Percentiles rank a stretch among this genome's conserved stretches.
Evolutionary conservation across 2,113 vertebrate species (phyloP).

Genomic region (Seriola dumerili): DNA sequence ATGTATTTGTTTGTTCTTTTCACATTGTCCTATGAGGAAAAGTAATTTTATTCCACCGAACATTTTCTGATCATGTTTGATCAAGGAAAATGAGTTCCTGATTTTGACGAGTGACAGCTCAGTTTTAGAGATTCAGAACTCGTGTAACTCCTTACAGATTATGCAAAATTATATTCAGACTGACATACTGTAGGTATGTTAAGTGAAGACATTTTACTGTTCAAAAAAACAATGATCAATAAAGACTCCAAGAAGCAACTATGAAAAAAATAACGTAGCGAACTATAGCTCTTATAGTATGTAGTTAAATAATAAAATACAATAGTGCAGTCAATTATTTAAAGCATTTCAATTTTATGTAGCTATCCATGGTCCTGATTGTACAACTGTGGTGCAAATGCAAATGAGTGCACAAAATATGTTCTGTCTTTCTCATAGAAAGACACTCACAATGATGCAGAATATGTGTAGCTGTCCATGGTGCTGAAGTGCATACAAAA

Average conservation of each 20-base stretch:
- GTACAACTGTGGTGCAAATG: background rate
- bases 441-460: background rate
- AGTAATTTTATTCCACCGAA: background rate
- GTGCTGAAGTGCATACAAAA: conserved; percentile 69
- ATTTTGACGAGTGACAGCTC: background rate
- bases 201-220: background rate
- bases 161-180: background rate
- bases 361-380: conserved; percentile 52
- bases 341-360: too few species aligned
- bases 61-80: background rate
- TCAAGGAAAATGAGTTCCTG: background rate
- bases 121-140: background rate
- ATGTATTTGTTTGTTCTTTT: background rate
- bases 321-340: background rate
- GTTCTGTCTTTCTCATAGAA: background rate
- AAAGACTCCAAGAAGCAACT: too few species aligned
- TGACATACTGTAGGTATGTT: background rate
- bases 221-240: too few species aligned
- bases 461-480: conserved; percentile 46
- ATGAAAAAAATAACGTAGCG: too few species aligned
- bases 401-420: background rate
- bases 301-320: background rate
- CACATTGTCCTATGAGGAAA: background rate
- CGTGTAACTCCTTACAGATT: background rate
- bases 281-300: too few species aligned